Percentiles rank a stretch among this genome's conserved stretches.
These are phyloP conservation scores for Drosophila athabasca DNA, from an alignment of 1,140 invertebrate species.

Conservation along the genomic window DNA sequence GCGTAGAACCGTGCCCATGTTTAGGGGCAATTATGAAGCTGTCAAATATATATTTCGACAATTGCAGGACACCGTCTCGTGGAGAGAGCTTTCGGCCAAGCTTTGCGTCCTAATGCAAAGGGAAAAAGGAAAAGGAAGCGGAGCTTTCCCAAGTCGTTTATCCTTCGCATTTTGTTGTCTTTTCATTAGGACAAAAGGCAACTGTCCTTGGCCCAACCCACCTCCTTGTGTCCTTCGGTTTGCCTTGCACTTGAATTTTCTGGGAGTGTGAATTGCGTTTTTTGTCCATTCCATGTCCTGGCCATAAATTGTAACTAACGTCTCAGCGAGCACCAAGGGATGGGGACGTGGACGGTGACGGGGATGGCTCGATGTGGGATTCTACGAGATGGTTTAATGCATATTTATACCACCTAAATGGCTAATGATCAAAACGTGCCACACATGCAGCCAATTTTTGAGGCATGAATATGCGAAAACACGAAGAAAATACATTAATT, in stretches of 20 bases:
- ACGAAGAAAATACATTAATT: conserved; percentile 80
- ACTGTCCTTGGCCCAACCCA: conserved; percentile 46
- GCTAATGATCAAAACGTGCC: conserved; percentile 79
- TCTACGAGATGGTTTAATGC: conserved; percentile 62
- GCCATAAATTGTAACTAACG: conserved; percentile 70
- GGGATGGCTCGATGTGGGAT: conserved; percentile 17
- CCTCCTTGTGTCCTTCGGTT: conserved; percentile 32
- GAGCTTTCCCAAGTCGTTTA: conserved; percentile 8
- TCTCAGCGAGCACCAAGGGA: conserved; percentile 28
- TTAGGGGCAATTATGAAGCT: conserved; percentile 42
- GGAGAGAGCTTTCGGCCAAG: conserved; percentile 32
- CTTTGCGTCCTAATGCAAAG: conserved; percentile 3
- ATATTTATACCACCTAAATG: conserved; percentile 78
- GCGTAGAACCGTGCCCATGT: conserved; percentile 15
- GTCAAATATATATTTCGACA: conserved; percentile 52
- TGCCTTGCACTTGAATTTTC: conserved; percentile 63
- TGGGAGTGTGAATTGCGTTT: conserved; percentile 7
- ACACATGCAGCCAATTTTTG: conserved; percentile 50
- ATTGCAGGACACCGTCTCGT: conserved; percentile 12
- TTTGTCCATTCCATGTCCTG: conserved; percentile 35
- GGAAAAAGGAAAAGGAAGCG: conserved; percentile 8
- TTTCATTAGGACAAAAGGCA: conserved; percentile 50
- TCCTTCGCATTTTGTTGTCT: conserved; percentile 51
- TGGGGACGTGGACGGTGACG: too few relatives aligned
- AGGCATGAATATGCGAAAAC: conserved; percentile 81